A percentile compares a stretch with the other conserved stretches of the same genome.
phyloP scores from a whole-genome alignment of 2,888 invertebrate genomes.

The Rhaphigaster nebulosa region DNA sequence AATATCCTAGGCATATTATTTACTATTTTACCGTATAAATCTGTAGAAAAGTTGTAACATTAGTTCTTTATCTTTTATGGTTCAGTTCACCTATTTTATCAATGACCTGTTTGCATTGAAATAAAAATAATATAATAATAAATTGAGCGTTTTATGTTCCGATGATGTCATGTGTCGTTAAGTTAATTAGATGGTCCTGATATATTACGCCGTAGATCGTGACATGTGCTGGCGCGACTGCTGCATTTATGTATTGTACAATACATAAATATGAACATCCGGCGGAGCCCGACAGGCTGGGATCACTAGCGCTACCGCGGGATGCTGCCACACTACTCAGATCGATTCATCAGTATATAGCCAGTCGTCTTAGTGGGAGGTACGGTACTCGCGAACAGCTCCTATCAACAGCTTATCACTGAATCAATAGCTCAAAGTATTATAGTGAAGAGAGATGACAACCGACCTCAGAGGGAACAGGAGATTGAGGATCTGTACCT shows the following conservation, averaged over 20 bases:
- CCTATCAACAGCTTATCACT: slow-evolving; percentile 7
- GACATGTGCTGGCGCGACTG: neutral
- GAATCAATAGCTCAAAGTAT: neutral
- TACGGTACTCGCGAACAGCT: neutral
- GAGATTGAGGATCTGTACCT: slow-evolving; percentile 62
- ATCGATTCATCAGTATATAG: slow-evolving; percentile 53
- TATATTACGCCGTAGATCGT: neutral
- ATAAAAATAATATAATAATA: too few relatives aligned
- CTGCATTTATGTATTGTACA: neutral
- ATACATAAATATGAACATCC: slow-evolving; percentile 38
- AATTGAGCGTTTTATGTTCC: too few relatives aligned
- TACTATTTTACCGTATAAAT: too few relatives aligned
- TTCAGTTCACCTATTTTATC: too few relatives aligned
- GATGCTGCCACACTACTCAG: slow-evolving; percentile 38
- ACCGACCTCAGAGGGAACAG: slow-evolving; percentile 43
- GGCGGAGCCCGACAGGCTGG: neutral
- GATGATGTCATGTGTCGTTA: too few relatives aligned
- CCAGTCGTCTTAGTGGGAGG: neutral
- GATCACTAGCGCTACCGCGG: slow-evolving; percentile 15
- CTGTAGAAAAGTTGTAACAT: too few relatives aligned
- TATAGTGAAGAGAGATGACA: neutral
- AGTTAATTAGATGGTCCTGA: neutral
- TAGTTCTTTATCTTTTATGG: too few relatives aligned
- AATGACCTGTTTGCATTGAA: too few relatives aligned
- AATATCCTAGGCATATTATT: too few relatives aligned